Evolutionary conservation across 2,888 invertebrate genomes (phyloP), one percentile per base, ranked within the genome.

Genomic region (Pheosia tremula): DNA sequence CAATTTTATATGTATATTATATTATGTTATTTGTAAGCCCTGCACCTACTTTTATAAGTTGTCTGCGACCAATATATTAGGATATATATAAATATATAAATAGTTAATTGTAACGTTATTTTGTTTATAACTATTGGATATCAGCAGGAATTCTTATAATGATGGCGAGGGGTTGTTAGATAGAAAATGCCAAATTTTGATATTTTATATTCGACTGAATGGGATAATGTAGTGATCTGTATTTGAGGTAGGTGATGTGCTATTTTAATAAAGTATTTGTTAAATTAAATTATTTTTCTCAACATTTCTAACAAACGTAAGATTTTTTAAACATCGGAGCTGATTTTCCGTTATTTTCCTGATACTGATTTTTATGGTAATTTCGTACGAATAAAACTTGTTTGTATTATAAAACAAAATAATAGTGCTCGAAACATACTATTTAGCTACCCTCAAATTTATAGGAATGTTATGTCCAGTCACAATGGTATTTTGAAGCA

Each of bases 251-350:
- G 7, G 37, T n/a, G 7, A 52, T 52, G 36, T 53, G 53, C 11
- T 38, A 38, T 53, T 36, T 53, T 53, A 53, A 53, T 53, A 53
- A 53, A 53, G 36, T 52, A 52, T 52, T 52, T 5, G 49, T 49
- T 49, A 49, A 49, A 49, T 24, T 24, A 24, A 24, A 24, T 24
- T 24, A 24, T 24, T 24, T 24, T 24, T 24, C 0, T 13, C 13
- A 49, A 49, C 3, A 39, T 39, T 39, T 39, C 5, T 39, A 39
- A 39, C 39, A 24, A 24, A 24, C 24, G 0, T 24, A 24, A 24
- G 0, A 24, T 24, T 24, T 24, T 24, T 24, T 24, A 24, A 24
- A 24, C 24, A 24, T 24, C 24, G 24, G 24, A 24, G 24, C 24
- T 24, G 24, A 1, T 24, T 24, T 24, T 24, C 24, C 24, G 24